These are phyloP conservation scores for Stictocephala bisonia DNA, from an alignment of 2,888 invertebrate genomes.

Conservation along the genomic window DNA sequence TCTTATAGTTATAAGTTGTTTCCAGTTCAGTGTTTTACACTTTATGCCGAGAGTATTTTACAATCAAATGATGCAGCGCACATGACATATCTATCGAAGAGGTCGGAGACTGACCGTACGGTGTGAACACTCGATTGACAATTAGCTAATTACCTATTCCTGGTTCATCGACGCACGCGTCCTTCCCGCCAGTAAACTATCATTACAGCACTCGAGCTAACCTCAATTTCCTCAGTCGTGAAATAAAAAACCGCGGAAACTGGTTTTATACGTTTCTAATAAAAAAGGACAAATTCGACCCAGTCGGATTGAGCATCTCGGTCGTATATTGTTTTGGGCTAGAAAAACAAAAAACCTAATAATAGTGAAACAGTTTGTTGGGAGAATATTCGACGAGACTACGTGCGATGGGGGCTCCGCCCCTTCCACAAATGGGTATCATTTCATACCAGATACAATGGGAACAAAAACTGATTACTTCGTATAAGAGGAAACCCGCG, in stretches of 20 bases:
- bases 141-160: slow-evolving; percentile 30
- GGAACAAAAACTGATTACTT: slow-evolving; percentile 46
- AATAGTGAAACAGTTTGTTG: slow-evolving; percentile 39
- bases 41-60: no score
- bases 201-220: slow-evolving; percentile 10
- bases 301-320: slow-evolving; percentile 38
- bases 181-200: slow-evolving; percentile 3
- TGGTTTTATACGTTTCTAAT: slow-evolving; percentile 41
- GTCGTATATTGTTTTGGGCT: slow-evolving; percentile 38
- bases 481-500: slow-evolving; percentile 32
- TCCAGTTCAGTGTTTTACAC: no score
- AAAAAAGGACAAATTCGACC: slow-evolving; percentile 32
- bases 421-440: slow-evolving; percentile 36
- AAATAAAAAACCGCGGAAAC: slow-evolving; percentile 42
- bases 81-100: no score
- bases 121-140: slow-evolving; percentile 2
- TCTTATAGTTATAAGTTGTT: no score
- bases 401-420: slow-evolving; percentile 22
- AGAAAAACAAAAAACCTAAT: slow-evolving; percentile 39
- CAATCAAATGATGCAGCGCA: no score
- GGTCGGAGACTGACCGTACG: no score
- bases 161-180: slow-evolving; percentile 22
- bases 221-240: slow-evolving; percentile 16
- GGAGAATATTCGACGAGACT: slow-evolving; percentile 26
- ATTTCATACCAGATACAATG: slow-evolving; percentile 44